phyloP scores from a whole-genome alignment of 2,888 invertebrate species.

The Noctua comes region DNA sequence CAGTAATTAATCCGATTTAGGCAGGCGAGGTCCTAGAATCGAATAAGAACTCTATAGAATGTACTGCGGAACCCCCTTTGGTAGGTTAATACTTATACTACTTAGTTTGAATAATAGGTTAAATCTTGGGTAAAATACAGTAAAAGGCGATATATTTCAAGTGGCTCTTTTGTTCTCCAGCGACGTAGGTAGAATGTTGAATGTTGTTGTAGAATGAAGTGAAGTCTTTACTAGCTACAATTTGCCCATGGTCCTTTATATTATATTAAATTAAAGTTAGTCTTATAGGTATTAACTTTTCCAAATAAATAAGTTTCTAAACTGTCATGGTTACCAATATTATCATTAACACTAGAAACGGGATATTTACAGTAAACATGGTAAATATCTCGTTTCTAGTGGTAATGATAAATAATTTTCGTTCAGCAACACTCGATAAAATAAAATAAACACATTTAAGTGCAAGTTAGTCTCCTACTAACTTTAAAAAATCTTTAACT shows the following conservation, averaged over 20 bases:
- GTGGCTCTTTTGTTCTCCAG: background rate
- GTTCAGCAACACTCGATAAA: background rate
- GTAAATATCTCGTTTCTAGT: no score
- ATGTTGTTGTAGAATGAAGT: background rate
- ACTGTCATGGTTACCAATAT: no score
- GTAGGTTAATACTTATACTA: background rate
- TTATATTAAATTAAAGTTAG: background rate
- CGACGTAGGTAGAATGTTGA: no score
- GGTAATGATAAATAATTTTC: background rate
- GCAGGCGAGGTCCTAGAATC: background rate
- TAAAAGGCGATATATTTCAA: background rate
- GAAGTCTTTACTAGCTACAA: background rate
- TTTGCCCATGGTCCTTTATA: background rate
- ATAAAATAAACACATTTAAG: background rate
- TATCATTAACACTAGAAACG: no score
- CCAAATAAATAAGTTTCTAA: no score
- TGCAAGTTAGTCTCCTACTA: background rate
- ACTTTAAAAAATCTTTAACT: background rate
- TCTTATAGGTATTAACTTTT: background rate
- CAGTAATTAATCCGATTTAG: background rate
- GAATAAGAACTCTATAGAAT: background rate
- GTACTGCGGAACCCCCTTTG: background rate
- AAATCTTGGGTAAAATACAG: background rate
- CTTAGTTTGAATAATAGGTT: background rate
- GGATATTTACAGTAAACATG: no score